Evolutionary conservation across 2,797 vertebrate genomes (phyloP).

Genomic region (Diplodus sargus): DNA sequence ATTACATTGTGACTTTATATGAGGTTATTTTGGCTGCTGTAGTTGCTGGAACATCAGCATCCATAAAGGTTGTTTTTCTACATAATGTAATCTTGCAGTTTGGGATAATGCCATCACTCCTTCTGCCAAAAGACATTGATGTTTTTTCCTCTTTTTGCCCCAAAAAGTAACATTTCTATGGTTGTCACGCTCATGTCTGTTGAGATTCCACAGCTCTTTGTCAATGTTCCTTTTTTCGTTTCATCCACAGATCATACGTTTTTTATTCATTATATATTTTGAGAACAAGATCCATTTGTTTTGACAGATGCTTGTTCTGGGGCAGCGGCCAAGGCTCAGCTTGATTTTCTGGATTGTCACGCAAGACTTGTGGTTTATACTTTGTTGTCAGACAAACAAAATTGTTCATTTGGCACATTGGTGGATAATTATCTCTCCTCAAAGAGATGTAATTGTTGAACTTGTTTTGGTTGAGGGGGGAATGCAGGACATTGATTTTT

Average conservation of each 20-base stretch:
- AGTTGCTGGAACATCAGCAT: constrained; percentile 8
- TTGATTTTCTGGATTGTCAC: constrained; percentile 84
- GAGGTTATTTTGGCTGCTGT: constrained; percentile 1
- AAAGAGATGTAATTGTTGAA: constrained; percentile 75
- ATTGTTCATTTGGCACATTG: constrained; percentile 82
- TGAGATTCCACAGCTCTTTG: constrained; percentile 72
- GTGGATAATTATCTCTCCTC: constrained; percentile 80
- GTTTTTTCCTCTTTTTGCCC: constrained; percentile 9
- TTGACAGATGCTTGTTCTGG: constrained; percentile 89
- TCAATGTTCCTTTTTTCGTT: constrained; percentile 58
- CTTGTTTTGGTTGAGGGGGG: constrained; percentile 51
- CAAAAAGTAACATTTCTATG: constrained; percentile 46
- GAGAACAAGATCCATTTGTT: constrained; percentile 84
- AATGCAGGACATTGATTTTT: constrained; percentile 48
- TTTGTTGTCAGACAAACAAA: constrained; percentile 87
- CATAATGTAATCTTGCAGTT: constrained; percentile 44
- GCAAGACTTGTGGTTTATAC: constrained; percentile 82
- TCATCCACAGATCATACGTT: constrained; percentile 75
- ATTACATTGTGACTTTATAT: background rate
- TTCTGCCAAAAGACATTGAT: constrained; percentile 54
- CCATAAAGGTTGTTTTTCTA: constrained; percentile 37
- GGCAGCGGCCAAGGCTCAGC: constrained; percentile 84
- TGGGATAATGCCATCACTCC: constrained; percentile 57
- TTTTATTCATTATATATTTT: constrained; percentile 76
- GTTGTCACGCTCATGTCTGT: constrained; percentile 64